Evolutionary conservation across 1,140 invertebrate genomes (phyloP).

Genomic region (Cardiocondyla obscurior): DNA sequence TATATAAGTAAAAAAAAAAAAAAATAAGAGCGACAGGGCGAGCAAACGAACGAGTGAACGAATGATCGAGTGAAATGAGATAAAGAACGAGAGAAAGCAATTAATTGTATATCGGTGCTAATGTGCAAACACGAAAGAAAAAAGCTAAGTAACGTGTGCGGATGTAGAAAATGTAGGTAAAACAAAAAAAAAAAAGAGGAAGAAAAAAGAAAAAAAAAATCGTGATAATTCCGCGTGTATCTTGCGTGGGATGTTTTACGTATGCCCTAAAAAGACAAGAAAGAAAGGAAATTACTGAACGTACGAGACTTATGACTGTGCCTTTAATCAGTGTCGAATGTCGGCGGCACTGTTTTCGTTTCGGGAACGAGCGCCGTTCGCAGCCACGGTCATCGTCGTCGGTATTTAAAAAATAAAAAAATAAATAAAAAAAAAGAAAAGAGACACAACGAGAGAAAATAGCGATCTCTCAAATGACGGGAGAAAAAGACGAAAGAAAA

Average conservation of each 20-base stretch:
- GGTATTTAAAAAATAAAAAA: slow-evolving; percentile 52
- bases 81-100: not conserved
- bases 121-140: slow-evolving; percentile 73
- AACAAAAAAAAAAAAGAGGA: slow-evolving; percentile 48
- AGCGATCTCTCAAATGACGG: slow-evolving; percentile 63
- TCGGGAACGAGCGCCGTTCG: slow-evolving; percentile 63
- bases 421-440: slow-evolving; percentile 17
- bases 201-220: slow-evolving; percentile 56
- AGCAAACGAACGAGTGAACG: slow-evolving; percentile 66
- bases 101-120: slow-evolving; percentile 76
- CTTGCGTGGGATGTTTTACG: slow-evolving; percentile 63
- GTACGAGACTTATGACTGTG: slow-evolving; percentile 81
- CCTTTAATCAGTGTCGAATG: slow-evolving; percentile 80
- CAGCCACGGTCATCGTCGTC: slow-evolving; percentile 75
- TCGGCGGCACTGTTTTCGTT: slow-evolving; percentile 71
- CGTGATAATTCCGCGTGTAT: slow-evolving; percentile 69
- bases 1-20: slow-evolving; percentile 77
- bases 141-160: slow-evolving; percentile 54
- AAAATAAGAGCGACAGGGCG: slow-evolving; percentile 47
- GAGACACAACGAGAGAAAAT: slow-evolving; percentile 6
- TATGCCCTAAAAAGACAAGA: slow-evolving; percentile 50
- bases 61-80: slow-evolving; percentile 3
- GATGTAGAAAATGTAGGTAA: slow-evolving; percentile 56
- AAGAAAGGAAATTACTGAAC: slow-evolving; percentile 67
- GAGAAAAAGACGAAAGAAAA: slow-evolving; percentile 10